Base-by-base conservation (phyloP, 1,140 invertebrate genomes). In the Sesamia nonagrioides region DNA sequence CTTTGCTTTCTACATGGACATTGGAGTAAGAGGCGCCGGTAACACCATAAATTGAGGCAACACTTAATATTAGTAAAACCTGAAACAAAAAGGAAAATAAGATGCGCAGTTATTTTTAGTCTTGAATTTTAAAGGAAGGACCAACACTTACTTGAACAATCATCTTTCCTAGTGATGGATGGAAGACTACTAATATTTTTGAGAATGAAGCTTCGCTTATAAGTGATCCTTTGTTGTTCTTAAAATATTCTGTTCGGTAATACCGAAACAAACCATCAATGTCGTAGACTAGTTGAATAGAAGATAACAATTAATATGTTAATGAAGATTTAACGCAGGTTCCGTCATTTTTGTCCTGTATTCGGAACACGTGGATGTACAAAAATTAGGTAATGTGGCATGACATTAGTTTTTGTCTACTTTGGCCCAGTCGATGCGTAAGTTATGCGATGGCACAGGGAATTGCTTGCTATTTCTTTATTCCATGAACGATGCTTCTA, bases 231-330 rank as follows among this genome's bases (percentile, higher is more conserved):
- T 92, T 91, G 87, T 90, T 91, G 87, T 84, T 85, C 68, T 63
- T 86, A 89, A 94, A 91, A 92, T 93, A 93, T 94, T 87, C 87
- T 83, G 88, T 91, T 91, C 89, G 84, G 90, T 89, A 92, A 92
- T 88, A 94, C 91, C 91, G 90, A 93, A 92, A 94, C 92, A 92
- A 94, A 95, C 86, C 85, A 91, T 89, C 93, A 94, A 94, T 95
- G 93, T 93, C 93, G 90, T 86, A 87, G 83, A 91, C 85, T 86
- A 86, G 82, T 82, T 91, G 91, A 93, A 93, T 90, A 92, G 91
- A 75, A 82, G 85, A 81, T 40, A 88, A 95, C 91, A 95, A 95
- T 94, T 88, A 92, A 92, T 88, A 95, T 95, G 93, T 79, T 88
- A 94, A 95, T 95, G 81, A 84, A 83, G 82, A 89, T 93, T 92